Percentiles rank a stretch among this genome's conserved stretches.
phyloP scores from a whole-genome alignment of 2,888 invertebrate species.

The Heliothis peltigera region DNA sequence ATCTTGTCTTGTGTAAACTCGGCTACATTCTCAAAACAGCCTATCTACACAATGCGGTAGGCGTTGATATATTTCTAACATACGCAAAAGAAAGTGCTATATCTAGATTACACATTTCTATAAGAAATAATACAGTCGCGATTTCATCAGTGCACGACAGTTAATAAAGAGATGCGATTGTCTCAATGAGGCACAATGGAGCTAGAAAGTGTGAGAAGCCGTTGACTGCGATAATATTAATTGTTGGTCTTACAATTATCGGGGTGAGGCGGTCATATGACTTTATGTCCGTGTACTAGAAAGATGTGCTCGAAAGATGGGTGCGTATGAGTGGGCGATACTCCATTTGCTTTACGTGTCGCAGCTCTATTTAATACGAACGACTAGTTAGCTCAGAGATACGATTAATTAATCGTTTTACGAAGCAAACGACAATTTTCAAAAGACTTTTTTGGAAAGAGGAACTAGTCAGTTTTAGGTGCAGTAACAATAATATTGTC shows the following conservation, averaged over 20 bases:
- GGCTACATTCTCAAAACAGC: background rate
- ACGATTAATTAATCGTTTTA: no score
- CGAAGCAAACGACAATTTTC: no score
- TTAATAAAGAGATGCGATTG: constrained; percentile 79
- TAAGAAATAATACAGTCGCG: constrained; percentile 68
- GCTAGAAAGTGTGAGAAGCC: constrained; percentile 88
- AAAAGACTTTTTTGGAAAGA: no score
- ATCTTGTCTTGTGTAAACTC: background rate
- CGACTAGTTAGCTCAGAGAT: constrained; percentile 7
- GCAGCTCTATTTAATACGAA: constrained; percentile 23
- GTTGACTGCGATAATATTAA: constrained; percentile 77
- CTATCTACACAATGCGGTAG: constrained; percentile 21
- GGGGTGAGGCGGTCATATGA: constrained; percentile 57
- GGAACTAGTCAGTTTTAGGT: no score
- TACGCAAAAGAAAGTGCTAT: constrained; percentile 56
- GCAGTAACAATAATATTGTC: no score
- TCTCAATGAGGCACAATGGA: constrained; percentile 81
- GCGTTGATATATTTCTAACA: constrained; percentile 36
- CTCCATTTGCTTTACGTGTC: constrained; percentile 49
- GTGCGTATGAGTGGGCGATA: constrained; percentile 25
- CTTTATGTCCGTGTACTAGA: constrained; percentile 57
- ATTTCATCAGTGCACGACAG: constrained; percentile 70
- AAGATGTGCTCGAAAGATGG: constrained; percentile 64
- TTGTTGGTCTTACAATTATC: constrained; percentile 69
- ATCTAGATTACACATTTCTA: constrained; percentile 53